Conservation (phyloP, 2,113 vertebrate genomes). For the Cyanoramphus novaezelandiae region DNA sequence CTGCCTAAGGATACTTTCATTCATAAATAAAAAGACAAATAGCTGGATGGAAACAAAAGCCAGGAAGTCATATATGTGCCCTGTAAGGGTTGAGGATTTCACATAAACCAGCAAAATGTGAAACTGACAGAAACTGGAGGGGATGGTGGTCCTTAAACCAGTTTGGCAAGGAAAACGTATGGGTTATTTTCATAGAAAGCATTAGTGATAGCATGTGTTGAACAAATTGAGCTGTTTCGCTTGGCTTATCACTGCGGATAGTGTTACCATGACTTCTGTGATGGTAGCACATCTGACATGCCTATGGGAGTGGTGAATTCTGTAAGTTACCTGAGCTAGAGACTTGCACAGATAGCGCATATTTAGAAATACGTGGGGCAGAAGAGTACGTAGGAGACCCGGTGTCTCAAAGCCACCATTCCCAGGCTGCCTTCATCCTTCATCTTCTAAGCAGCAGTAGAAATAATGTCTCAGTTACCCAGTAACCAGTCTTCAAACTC, state of each 20-base stretch:
- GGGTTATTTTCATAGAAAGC: not conserved
- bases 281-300: not conserved
- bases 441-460: not conserved
- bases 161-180: not conserved
- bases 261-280: not conserved
- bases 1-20: conserved; percentile 37
- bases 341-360: not conserved
- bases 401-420: not conserved
- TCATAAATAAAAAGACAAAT: conserved; percentile 1
- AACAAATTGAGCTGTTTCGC: not conserved
- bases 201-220: not conserved
- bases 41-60: not conserved
- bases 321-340: not conserved
- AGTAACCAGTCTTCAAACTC: not conserved
- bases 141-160: not conserved
- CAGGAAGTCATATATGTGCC: not conserved
- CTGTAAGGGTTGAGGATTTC: not conserved
- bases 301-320: not conserved
- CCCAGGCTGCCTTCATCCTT: not conserved
- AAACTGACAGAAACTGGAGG: not conserved
- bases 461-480: not conserved
- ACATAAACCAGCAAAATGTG: not conserved
- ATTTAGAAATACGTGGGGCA: not conserved
- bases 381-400: not conserved
- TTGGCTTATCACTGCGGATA: not conserved